Evolutionary conservation across 1,140 invertebrate genomes (phyloP), one percentile per base, ranked within the genome.

Genomic region (Whitmania pigra): DNA sequence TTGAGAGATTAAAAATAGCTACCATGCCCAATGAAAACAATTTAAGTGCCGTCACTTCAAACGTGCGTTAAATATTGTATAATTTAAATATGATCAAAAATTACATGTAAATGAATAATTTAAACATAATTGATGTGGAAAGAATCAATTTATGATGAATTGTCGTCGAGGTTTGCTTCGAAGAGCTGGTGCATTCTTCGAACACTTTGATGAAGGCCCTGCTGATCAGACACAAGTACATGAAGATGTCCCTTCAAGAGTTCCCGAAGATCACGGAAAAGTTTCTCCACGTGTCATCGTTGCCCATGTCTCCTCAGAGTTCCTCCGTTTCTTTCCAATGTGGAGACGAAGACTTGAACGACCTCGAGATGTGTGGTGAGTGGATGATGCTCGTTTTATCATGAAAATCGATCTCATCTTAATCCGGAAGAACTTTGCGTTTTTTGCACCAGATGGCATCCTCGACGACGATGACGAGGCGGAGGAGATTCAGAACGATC

Each of bases 151-250:
- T 67, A n/a, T 54, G 49, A 27, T 20, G 29, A n/a, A 36, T 72
- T 53, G 31, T 67, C 55, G 67, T 71, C 73, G n/a, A 93, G 91
- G 90, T 95, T 3, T 91, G 92, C 0, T 82, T 93, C 73, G 92
- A 95, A 81, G 94, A 96, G 84, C 82, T 96, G 74, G 88, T 92
- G 76, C 86, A 88, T 75, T 92, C 93, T 0, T 93, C 92, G 1
- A 87, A 89, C 36, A 86, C 91, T 78, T 82, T 97, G 25, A 88
- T 94, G 13, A 88, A 93, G 78, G 92, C 93, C 0, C 80, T 97
- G 76, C 87, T 89, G 67, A 88, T 96, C 71, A 86, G 94, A 71
- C 79, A 84, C 75, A 88, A 87, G 67, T 97, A 97, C 79, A 96
- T 96, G 92, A 85, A 87, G 27, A 87, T 91, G 79, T 92, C 92